Evolutionary conservation across 1,140 invertebrate genomes (phyloP), one percentile per base, ranked within the genome.

Genomic region (Mactra quadrangularis): DNA sequence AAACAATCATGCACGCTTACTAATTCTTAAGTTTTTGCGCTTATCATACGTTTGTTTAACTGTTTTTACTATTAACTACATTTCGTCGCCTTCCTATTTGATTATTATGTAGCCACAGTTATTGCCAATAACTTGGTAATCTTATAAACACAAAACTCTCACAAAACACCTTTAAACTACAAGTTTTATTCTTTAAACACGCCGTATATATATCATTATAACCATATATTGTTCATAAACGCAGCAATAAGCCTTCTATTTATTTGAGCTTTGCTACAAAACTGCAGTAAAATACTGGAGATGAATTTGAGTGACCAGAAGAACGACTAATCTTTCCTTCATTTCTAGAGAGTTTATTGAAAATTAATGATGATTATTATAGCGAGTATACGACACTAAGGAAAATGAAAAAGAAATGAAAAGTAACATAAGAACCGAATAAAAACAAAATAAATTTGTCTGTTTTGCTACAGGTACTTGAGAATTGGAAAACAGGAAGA

Each of bases 361-460:
- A 81, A 81, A 71, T 81, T 81, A 81, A 81, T 52, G 77, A 35
- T 81, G 77, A 81, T 81, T 57, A 81, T 81, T 50, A 81, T 81
- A 71, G 64, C 53, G 31, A 38, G 38, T 70, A 81, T 81, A 81
- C 41, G 64, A 60, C 53, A 66, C 27, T 9, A n/a, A 22, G 22
- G 29, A 31, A 33, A 64, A 71, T 71, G 22, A 81, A 70, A 59
- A 31, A 47, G 77, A 68, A 81, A 81, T 81, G 64, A 81, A 81
- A 70, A 52, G 66, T 35, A 68, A 53, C 66, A 71, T 81, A 81
- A 81, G 38, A 71, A 59, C n/a, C n/a, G 50, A 38, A 68, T 81
- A 81, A 81, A 81, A 81, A 55, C 35, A 47, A 55, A 59, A 68
- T 81, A 70, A 81, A 76, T 27, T 31, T 27, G 64, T 68, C 64